These are phyloP conservation scores for Penaeus monodon DNA, from an alignment of 2,888 invertebrate species.

Conservation along the genomic window DNA sequence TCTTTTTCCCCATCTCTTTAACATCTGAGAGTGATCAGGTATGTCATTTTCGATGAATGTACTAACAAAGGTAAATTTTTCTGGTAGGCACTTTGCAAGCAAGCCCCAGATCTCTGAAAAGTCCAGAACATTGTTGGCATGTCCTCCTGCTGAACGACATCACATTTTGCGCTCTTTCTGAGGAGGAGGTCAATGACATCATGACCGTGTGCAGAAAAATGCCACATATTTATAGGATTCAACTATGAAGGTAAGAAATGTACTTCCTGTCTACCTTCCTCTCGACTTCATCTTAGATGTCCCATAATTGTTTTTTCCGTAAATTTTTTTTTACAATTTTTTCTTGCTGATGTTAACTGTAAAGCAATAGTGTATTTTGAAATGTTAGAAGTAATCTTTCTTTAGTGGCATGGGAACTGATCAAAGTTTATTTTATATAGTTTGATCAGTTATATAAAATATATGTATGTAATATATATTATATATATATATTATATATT, in stretches of 20 bases:
- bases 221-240: slow-evolving; percentile 89
- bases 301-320: too few species aligned
- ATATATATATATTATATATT: too few species aligned
- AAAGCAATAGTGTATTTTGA: too few species aligned
- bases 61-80: neutral
- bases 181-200: slow-evolving; percentile 92
- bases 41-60: neutral
- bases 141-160: slow-evolving; percentile 90
- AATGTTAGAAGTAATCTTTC: too few species aligned
- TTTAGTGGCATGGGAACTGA: too few species aligned
- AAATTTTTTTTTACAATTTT: too few species aligned
- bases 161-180: slow-evolving; percentile 83
- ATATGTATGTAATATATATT: too few species aligned
- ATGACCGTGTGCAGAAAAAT: slow-evolving; percentile 71
- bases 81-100: slow-evolving; percentile 58
- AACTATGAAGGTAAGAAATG: slow-evolving; percentile 86
- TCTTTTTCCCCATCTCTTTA: slow-evolving; percentile 28
- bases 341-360: too few species aligned
- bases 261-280: neutral
- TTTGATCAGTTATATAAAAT: too few species aligned
- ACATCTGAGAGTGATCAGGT: neutral
- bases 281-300: too few species aligned
- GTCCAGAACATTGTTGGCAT: slow-evolving; percentile 88
- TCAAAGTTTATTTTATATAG: too few species aligned
- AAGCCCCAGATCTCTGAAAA: slow-evolving; percentile 83